Base-by-base conservation (phyloP, 2,113 vertebrate genomes). In the Beaufortia kweichowensis region DNA sequence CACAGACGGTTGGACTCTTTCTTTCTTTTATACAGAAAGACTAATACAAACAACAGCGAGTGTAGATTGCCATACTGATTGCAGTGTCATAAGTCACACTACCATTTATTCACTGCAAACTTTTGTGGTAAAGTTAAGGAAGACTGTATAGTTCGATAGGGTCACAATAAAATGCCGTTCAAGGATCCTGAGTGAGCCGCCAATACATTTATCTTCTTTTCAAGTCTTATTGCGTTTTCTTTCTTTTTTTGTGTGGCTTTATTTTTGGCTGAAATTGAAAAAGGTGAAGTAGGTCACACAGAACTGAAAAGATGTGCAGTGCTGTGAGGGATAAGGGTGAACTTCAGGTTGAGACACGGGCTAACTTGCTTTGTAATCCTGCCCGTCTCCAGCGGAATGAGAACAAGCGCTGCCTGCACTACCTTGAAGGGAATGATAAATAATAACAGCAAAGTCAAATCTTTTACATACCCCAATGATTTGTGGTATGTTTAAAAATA, bases 231-330 rank as follows among this genome's bases (percentile, higher is more conserved):
- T 46, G 26, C 8, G 3, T 29, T 57, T 41, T 26, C 24, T 55
- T 21, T 50, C 48, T 59, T 33, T 66, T 29, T 31, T 26, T 77
- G 21, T 23, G 23, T 33, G 53, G 19, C 31, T 53, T 71, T 59
- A 41, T 72, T 72, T 72, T 35, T 61, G 14, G 57, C 24, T 78
- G 33, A 73, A 73, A 73, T 57, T 77, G 68, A 69, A 67, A 53
- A 26, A 28, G 75, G 73, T 69, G 65, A 53, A 81, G 57, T 48
- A 62, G 75, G 77, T 68, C 31, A 81, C 55, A 74, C 3, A 53
- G 55, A 26, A 33, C 53, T 77, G 46, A 68, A 60, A 72, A 39
- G 23, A 77, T 68, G 24, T 68, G 23, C 61, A 23, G 48, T 62
- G 43, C 55, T 66, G 43, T 24, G 21, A 62, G 72, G 56, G 24